Evolutionary conservation across 2,113 vertebrate species (phyloP), one percentile per base, ranked within the genome.

Genomic region (Chlamydotis undulata): DNA sequence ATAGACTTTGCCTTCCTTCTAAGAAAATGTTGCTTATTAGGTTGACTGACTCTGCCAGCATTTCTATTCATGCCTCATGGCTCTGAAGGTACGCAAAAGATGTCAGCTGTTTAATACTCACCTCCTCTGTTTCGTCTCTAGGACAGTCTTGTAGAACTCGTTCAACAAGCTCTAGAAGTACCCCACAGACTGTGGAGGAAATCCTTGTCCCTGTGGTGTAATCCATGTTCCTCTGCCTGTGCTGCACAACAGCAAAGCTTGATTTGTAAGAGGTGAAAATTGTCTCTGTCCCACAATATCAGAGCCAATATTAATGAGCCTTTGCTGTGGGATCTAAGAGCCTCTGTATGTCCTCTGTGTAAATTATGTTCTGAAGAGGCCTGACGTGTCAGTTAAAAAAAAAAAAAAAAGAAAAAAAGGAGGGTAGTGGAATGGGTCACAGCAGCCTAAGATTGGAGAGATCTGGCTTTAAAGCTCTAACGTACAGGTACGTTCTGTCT

Each of bases 21-120:
- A 21, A 26, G 17, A 76, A 22, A 25, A 4, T 11, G 9, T 24
- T 43, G 13, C n/a, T 80, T 49, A 2, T n/a, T 37, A 47, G 6
- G 4, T 47, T 70, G 19, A 26, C 7, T 47, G 25, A 23, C 19
- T 65, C 41, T 69, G 6, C 5, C 29, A 71, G 4, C 23, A 31
- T 70, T 78, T 47, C 29, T 61, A 0, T 41, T 3, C 1, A 0
- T 5, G 1, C 16, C 4, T 73, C 2, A 6, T 45, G 23, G 37
- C 13, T 61, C 19, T 57, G 65, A 82, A 88, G 31, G 33, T 82
- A 28, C 17, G 12, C 15, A 37, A 43, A 70, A 61, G 43, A 71
- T 4, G 17, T 4, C 7, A 68, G 29, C 17, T 68, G 5, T 47
- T 84, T 88, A 60, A 24, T 82, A 41, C 21, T 68, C 10, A 14